Evolutionary conservation across 1,140 invertebrate species (phyloP), one percentile per base, ranked within the genome.

Genomic region (Aradophagus sp.): DNA sequence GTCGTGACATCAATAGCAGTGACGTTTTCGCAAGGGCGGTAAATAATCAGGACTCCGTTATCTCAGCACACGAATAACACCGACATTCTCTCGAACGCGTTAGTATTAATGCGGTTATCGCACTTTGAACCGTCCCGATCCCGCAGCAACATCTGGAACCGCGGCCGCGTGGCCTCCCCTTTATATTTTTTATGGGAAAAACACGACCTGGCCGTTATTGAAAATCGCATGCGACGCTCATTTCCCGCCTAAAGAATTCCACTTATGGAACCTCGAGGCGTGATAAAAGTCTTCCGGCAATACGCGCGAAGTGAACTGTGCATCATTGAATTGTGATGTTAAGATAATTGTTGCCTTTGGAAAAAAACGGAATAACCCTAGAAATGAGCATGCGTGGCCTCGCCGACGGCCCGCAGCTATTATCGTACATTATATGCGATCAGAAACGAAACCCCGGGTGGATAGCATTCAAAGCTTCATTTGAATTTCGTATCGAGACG

Each of bases 181-280:
- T n/a, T n/a, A n/a, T n/a, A n/a, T 59, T 65, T 71, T 65, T 71
- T 65, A 71, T 71, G 68, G 61, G 68, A 71, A 71, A 67, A 71
- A 48, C 44, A 42, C 47, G n/a, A n/a, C n/a, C n/a, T n/a, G 55
- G 63, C 45, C 19, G 55, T 61, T 72, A 72, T 72, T 72, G 69
- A 72, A 72, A 72, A 72, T 72, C 61, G 61, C 59, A 71, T 65
- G 67, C 68, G 59, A 71, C 68, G 68, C 68, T 65, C 61, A 66
- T 71, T 71, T 71, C 68, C 68, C 68, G 59, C 68, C 35, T 48
- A 55, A 59, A 59, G 47, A 59, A 71, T 71, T 65, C 38, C 31
- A 65, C 68, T 71, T 71, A 65, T 65, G 55, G 61, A 65, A 65
- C 41, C 48, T 55, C 38, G 61, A 48, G 36, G 55, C 35, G n/a